These are phyloP conservation scores for Campylomormyrus tamandua DNA, from an alignment of 2,113 vertebrate genomes.

Conservation along the genomic window DNA sequence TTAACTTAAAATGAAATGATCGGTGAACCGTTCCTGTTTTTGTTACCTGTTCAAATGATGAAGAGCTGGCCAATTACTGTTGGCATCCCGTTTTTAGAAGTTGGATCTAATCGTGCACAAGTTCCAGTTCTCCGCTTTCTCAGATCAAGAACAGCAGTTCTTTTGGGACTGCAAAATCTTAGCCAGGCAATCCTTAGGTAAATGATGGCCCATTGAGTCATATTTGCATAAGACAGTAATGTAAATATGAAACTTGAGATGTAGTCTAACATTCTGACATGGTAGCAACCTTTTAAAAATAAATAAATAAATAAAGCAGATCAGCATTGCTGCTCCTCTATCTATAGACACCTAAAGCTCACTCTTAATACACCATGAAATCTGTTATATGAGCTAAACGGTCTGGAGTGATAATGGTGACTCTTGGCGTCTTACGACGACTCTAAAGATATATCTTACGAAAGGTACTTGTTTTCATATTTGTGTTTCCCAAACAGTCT, in stretches of 20 bases:
- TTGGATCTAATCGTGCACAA: not conserved
- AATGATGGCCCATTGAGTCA: not conserved
- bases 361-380: not conserved
- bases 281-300: not conserved
- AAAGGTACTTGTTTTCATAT: no score
- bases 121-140: not conserved
- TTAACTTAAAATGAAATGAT: not conserved
- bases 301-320: not conserved
- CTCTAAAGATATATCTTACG: no score
- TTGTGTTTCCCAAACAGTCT: no score
- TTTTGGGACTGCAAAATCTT: not conserved
- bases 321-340: not conserved
- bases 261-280: not conserved
- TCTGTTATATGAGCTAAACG: not conserved
- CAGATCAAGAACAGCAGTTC: not conserved
- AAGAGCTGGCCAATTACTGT: not conserved
- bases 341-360: not conserved
- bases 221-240: not conserved
- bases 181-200: not conserved
- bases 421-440: no score
- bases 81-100: not conserved
- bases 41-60: not conserved
- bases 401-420: not conserved
- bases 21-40: not conserved
- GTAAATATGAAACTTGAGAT: not conserved